Evolutionary conservation across 1,140 invertebrate genomes (phyloP), one percentile per base, ranked within the genome.

Genomic region (Tetranychus urticae): DNA sequence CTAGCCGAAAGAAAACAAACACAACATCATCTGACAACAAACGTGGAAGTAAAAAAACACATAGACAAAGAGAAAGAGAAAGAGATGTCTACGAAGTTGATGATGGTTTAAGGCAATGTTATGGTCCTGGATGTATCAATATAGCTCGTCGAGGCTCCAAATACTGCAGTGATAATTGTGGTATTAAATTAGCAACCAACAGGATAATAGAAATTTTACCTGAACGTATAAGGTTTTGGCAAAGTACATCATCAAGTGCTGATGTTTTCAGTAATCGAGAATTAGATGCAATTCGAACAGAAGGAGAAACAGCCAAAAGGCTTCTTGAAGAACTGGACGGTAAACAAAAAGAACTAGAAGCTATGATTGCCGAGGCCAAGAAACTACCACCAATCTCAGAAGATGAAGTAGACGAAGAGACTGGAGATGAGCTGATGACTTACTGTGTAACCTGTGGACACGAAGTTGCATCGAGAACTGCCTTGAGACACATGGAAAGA

Each of bases 361-460:
- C 46, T 23, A 36, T 63, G 23, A 50, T 65, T 14, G 48, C 63
- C 13, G n/a, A 36, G 37, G 58, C 56, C 6, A 63, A 65, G 61
- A 54, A 14, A 34, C 6, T 47, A 6, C 31, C 33, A 47, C 55
- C 61, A 35, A 36, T 58, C 7, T 57, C 39, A 45, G 61, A 63
- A 60, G 59, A 62, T 23, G 61, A 65, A 55, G 37, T 36, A 39
- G 62, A 66, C 56, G 63, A 74, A 59, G 79, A 80, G 13, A 85
- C 88, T 69, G 82, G 82, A 54, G 87, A 92, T 68, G 74, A 75
- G 66, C 66, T 73, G 64, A 88, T 82, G 58, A 85, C 88, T 77
- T 92, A 92, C 69, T 97, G 92, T 72, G 88, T 97, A 13, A 94
- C 91, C 0, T 97, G 91, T 75, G 91, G 91, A 1, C 86, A 88